Percentiles rank a stretch among this genome's conserved stretches.
Evolutionary conservation across 2,113 vertebrate species (phyloP).

Genomic region (Leucopternis melanops): DNA sequence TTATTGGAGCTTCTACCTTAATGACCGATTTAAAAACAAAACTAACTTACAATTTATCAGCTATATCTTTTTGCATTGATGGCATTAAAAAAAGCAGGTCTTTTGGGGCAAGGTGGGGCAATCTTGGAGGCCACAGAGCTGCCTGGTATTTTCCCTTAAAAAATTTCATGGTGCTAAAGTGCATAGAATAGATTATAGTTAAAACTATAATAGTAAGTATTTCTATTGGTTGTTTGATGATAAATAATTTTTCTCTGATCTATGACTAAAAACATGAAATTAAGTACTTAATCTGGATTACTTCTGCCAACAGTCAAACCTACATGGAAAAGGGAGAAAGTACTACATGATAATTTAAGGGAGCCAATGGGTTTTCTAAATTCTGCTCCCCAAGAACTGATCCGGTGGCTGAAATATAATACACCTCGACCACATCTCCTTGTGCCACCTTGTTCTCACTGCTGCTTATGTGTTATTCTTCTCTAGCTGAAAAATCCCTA

Average conservation of each 20-base stretch:
- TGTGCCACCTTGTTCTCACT: not conserved
- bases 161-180: not conserved
- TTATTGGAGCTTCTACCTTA: not conserved
- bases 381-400: not conserved
- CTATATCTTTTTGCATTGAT: not conserved
- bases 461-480: not conserved
- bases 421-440: not conserved
- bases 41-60: not conserved
- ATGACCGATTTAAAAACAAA: not conserved
- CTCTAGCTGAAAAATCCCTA: not conserved
- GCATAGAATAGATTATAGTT: not conserved
- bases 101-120: not conserved
- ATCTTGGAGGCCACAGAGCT: not conserved
- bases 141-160: not conserved
- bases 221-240: not conserved
- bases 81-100: not conserved
- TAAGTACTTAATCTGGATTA: not conserved
- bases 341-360: not conserved
- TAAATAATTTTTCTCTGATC: not conserved
- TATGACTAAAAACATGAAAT: not conserved
- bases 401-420: not conserved
- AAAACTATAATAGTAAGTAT: not conserved
- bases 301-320: not conserved
- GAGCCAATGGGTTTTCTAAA: not conserved
- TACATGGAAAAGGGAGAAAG: not conserved